Base-by-base conservation (phyloP, 2,113 vertebrate genomes). In the Xiphorhynchus elegans region DNA sequence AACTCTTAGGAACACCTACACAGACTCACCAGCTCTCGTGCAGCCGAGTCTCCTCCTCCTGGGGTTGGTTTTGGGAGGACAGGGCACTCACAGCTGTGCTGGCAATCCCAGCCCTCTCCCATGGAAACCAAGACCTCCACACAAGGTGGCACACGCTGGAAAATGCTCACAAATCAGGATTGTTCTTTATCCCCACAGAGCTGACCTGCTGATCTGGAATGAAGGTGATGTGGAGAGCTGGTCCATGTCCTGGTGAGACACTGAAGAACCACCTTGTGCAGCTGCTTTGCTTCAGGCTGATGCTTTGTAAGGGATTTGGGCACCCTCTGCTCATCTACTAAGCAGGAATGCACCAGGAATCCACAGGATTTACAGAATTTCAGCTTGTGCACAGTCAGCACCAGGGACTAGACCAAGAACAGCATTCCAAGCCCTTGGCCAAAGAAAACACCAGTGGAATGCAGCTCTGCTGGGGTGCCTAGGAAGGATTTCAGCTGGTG, bases 151-250 rank as follows among this genome's bases (percentile, higher is more conserved):
- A 29, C 37, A 29, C 26, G 20, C 37, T 29, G 60, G 60, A 29
- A 63, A 63, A 29, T 3, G 12, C 26, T 63, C 26, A 29, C 15
- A 40, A 40, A 20, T 20, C 17, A 40, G 40, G n/a, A 58, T 39
- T 39, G 39, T 47, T 28, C 28, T n/a, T 39, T 17, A 58, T 81
- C 37, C 40, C 52, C 42, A 47, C 12, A 5, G 2, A 39, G 17
- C 1, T 11, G n/a, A 68, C 13, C 33, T 10, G 0, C 47, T 47
- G 18, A 56, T 13, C n/a, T 3, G 8, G 37, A 64, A 20, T 37
- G 33, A 55, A 55, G 9, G 25, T 67, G 62, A 15, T 33, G 52
- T 17, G 42, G 37, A 20, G 52, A 46, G 40, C 6, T 23, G 18
- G 40, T 47, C 42, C 42, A 39, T 39, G n/a, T 52, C 58, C 13